Conservation (phyloP, 2,797 vertebrate genomes). For the Otolemur crassicaudatus region DNA sequence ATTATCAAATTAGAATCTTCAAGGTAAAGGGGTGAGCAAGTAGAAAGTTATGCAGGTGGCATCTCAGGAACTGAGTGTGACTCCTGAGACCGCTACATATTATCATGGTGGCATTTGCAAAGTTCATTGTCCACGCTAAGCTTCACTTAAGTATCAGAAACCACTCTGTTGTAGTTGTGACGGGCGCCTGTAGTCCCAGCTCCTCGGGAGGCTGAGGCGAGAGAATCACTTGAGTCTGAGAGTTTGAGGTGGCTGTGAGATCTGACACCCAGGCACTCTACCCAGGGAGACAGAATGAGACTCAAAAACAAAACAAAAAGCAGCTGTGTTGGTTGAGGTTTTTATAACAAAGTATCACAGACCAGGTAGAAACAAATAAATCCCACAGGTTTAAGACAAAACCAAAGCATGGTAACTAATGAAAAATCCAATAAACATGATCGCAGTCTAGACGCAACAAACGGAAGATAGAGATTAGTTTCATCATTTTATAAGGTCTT, state of each 20-base stretch:
- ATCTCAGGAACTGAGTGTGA: not conserved
- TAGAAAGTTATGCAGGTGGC: fast-evolving
- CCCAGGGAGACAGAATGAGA: too few relatives aligned
- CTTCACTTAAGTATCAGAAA: not conserved
- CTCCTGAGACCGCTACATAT: not conserved
- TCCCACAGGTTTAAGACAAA: not conserved
- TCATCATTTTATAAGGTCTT: not conserved
- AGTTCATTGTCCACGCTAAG: not conserved
- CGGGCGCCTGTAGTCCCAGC: too few relatives aligned
- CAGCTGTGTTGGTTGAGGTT: not conserved
- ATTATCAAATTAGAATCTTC: not conserved
- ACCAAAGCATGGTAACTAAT: not conserved
- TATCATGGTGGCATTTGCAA: not conserved
- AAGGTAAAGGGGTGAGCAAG: not conserved
- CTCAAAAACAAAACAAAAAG: too few relatives aligned
- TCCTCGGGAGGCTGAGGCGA: too few relatives aligned
- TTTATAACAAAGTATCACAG: not conserved
- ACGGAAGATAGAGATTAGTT: not conserved
- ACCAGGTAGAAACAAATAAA: not conserved
- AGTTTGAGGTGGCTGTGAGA: too few relatives aligned
- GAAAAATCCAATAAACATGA: not conserved
- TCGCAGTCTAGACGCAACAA: fast-evolving
- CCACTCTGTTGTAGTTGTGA: not conserved
- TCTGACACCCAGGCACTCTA: too few relatives aligned
- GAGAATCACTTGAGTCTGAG: too few relatives aligned